Base-by-base conservation (phyloP, 2,888 invertebrate genomes). In the Hydraecia micacea region DNA sequence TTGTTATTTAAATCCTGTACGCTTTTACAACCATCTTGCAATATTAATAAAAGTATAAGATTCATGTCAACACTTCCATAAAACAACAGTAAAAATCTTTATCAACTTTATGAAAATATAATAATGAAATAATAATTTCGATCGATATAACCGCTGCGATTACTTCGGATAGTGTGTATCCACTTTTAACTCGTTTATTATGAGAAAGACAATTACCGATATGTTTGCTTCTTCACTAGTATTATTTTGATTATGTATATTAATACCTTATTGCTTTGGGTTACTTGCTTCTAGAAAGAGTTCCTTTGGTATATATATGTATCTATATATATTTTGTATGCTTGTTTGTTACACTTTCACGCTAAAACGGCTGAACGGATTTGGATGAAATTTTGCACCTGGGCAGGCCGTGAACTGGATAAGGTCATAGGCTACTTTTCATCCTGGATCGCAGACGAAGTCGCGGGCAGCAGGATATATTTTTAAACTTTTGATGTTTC, bases 101-200 rank as follows among this genome's bases (percentile, higher is more conserved):
- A 74, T 77, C 21, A 25, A 15, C 13, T 32, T 63, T 63, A 79
- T 73, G 42, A 58, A 73, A 74, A 79, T 76, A 63, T 66, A 58
- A 58, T 71, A 42, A 42, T 71, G 60, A 78, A 79, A 55, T 36
- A 18, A 63, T 39, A 55, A 73, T 58, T 58, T 73, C n/a, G 2
- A 52, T 52, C 15, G 32, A 52, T 39, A 71, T 4, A 71, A 74
- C 28, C 49, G 52, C 66, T 75, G 60, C 75, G 52, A 60, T 49
- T 15, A 0, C 4, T 25, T 28, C 32, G 77, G 68, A 60, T 69
- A 85, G 72, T 80, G 73, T 75, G 68, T 49, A 79, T 25, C 21
- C 73, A n/a, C 70, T 69, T 21, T 79, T 77, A 87, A 71, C 69
- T 77, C 13, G 49, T 72, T 73, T 72, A 68, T 49, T 69, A 73